Conservation (phyloP, 2,888 invertebrate genomes). For the Oxyteleia sp. region DNA sequence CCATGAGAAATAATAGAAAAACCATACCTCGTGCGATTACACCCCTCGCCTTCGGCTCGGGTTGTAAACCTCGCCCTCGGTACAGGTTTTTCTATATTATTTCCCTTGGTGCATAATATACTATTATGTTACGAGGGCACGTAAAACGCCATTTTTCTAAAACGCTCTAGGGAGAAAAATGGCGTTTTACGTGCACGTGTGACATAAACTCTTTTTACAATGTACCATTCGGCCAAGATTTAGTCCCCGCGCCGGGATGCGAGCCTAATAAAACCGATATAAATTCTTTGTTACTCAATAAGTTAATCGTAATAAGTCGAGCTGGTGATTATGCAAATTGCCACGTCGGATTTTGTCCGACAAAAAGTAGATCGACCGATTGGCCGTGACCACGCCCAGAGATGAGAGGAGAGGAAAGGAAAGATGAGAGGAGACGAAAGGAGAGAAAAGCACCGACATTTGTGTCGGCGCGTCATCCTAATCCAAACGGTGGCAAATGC, state of each 20-base stretch:
- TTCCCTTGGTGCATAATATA: no score
- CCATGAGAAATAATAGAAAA: no score
- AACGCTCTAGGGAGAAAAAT: no score
- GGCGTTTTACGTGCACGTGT: no score
- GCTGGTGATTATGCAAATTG: background rate
- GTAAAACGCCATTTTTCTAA: no score
- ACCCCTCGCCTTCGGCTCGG: no score
- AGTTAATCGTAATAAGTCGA: background rate
- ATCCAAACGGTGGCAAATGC: slow-evolving; percentile 46
- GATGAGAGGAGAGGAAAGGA: slow-evolving; percentile 28
- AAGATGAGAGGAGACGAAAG: slow-evolving; percentile 30
- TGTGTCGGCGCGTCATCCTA: slow-evolving; percentile 62
- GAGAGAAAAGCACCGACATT: slow-evolving; percentile 36
- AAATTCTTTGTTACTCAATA: background rate
- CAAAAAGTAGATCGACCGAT: slow-evolving; percentile 53
- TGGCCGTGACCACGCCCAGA: slow-evolving; percentile 58
- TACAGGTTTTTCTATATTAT: no score
- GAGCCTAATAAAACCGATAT: background rate
- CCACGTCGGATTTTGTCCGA: slow-evolving; percentile 12
- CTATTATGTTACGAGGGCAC: no score
- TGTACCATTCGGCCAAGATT: background rate
- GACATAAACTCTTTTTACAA: background rate
- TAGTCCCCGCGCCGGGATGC: background rate
- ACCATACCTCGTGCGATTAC: no score
- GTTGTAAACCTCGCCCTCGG: no score